Evolutionary conservation across 92 coral and sea anemone species (phyloP).

Genomic region (Meandrina meandrites): DNA sequence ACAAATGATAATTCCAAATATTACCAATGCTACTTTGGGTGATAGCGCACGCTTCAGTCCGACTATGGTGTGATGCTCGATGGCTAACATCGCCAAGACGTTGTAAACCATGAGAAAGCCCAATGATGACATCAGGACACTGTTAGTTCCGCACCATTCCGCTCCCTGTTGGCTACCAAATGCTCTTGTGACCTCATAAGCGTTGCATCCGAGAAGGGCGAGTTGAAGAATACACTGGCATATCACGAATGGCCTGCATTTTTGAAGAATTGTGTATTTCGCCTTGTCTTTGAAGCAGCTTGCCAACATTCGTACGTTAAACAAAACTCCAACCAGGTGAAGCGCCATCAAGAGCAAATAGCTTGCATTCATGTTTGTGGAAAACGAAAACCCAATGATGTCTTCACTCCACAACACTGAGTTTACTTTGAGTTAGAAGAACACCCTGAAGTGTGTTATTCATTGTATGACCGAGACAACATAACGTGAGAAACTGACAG

Average conservation of each 20-base stretch:
- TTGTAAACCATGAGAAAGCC: constrained; percentile 9
- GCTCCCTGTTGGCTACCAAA: not conserved
- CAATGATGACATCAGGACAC: not conserved
- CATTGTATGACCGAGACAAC: not conserved
- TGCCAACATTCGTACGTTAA: constrained; percentile 6
- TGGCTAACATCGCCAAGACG: not conserved
- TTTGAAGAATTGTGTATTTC: constrained; percentile 11
- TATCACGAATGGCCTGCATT: constrained; percentile 1
- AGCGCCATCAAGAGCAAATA: not conserved
- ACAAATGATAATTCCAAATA: not conserved
- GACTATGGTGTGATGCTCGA: not conserved
- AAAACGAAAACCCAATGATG: not conserved
- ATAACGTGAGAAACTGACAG: not conserved
- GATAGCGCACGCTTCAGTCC: not conserved
- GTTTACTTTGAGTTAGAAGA: not conserved
- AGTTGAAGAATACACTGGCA: constrained; percentile 11
- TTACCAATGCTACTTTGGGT: not conserved
- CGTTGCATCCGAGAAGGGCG: not conserved
- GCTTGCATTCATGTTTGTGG: not conserved
- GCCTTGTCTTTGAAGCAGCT: constrained; percentile 22
- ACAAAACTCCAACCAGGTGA: constrained; percentile 9
- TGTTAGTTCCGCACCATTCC: not conserved
- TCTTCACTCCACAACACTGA: not conserved
- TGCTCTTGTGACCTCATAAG: not conserved
- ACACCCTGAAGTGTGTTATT: not conserved